Base-by-base conservation (phyloP, 2,797 vertebrate genomes). In the Epinephelus malabaricus region DNA sequence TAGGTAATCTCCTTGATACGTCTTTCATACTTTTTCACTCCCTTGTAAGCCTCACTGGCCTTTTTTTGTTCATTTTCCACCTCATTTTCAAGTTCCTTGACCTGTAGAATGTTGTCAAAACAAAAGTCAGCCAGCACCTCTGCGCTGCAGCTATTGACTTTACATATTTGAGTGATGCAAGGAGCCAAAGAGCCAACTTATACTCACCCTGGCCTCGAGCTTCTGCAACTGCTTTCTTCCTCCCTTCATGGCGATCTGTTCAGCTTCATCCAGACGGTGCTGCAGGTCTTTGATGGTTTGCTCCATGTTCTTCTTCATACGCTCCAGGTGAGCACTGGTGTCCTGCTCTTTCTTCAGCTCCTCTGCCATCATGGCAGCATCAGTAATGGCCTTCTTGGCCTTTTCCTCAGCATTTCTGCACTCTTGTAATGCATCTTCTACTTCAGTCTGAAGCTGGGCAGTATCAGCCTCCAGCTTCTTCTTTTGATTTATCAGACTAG, bases 141-240 rank as follows among this genome's bases (percentile, higher is more conserved):
- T 23, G 10, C 11, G 27, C 5, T 13, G 4, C 7, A 47, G 17
- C 13, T 27, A 4, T 19, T 46, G 13, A 47, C 21, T 45, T 53
- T 27, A 14, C 13, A 40, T 30, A 5, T n/a, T 45, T 46, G 21
- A 23, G 62, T 63, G 13, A 51, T 51, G 40, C 19, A 61, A 23
- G 13, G 1, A 63, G 1, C 21, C 56, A 61, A 71, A 71, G 23
- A 45, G 12, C 11, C n/a, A 54, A 13, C 2, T 30, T 34, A 17
- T 25, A 62, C 86, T 87, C 53, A 92, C 94, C 80, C 96, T 94
- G 12, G 95, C 88, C 83, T 97, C 97, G 23, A 97, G 93, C 90
- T 98, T 97, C 95, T 97, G 97, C 9, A 97, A 64, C 89, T 97
- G 97, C 90, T 97, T 98, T 92, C 97, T 97, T 49, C 97, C 97